Conservation (phyloP, 2,113 vertebrate species). For the Setophaga petechia region DNA sequence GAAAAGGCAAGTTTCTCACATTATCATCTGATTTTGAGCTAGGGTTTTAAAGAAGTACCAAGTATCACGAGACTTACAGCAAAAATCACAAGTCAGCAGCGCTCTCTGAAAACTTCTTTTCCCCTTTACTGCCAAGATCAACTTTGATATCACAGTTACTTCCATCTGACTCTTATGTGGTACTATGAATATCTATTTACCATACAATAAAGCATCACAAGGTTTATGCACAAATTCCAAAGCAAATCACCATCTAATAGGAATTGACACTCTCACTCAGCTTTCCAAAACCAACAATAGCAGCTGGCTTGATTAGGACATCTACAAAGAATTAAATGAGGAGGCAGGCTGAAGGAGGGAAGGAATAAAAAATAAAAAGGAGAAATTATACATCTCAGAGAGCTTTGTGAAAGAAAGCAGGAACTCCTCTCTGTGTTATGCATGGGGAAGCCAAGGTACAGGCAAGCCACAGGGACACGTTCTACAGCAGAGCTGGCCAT, state of each 20-base stretch:
- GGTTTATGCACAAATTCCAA: constrained; percentile 3
- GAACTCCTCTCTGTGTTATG: neutral
- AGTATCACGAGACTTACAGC: neutral
- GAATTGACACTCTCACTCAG: neutral
- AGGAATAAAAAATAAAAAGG: neutral
- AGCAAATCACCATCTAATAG: neutral
- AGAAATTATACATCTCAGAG: neutral
- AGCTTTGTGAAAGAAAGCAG: neutral
- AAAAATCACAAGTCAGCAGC: constrained; percentile 22
- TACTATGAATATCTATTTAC: neutral
- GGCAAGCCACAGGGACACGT: neutral
- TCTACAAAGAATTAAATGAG: neutral
- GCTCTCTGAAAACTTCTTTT: neutral
- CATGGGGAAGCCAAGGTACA: neutral
- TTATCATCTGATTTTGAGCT: neutral
- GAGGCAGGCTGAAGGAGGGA: neutral
- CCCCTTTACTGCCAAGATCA: neutral
- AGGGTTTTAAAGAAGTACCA: constrained; percentile 10
- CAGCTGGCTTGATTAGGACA: neutral
- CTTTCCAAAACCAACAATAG: neutral
- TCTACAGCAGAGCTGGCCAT: neutral
- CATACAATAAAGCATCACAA: neutral
- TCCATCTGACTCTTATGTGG: neutral
- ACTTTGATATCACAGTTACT: constrained; percentile 15
- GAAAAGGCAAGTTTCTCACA: constrained; percentile 11